Evolutionary conservation across 2,797 vertebrate genomes (phyloP).

Genomic region (Halcyon chelicuti): DNA sequence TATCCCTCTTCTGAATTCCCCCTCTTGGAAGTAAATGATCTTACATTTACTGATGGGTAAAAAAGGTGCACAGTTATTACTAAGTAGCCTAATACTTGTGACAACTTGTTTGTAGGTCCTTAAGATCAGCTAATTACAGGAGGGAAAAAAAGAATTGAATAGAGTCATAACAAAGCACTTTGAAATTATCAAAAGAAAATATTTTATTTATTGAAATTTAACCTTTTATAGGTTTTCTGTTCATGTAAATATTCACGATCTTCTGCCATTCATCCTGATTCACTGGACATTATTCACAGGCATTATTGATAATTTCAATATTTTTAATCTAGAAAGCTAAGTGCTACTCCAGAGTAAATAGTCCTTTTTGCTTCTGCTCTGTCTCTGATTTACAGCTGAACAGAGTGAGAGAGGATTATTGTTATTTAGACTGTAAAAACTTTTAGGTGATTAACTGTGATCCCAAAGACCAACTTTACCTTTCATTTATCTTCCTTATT

Average conservation of each 20-base stretch:
- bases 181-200: conserved; percentile 21
- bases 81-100: conserved; percentile 58
- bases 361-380: not conserved
- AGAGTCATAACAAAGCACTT: conserved; percentile 32
- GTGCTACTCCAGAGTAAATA: not conserved
- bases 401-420: not conserved
- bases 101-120: conserved; percentile 48
- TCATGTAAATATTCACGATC: not conserved
- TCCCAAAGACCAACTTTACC: not conserved
- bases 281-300: not conserved
- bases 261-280: not conserved
- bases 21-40: conserved; percentile 64
- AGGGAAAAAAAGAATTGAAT: not conserved
- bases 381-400: not conserved
- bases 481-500: not conserved
- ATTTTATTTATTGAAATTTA: conserved; percentile 21
- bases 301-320: not conserved
- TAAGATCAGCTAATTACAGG: conserved; percentile 37
- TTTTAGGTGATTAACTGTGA: not conserved
- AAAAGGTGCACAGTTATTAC: conserved; percentile 50
- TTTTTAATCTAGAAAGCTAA: not conserved
- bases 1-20: conserved; percentile 72
- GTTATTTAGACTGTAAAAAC: not conserved
- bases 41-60: conserved; percentile 53
- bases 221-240: not conserved